A percentile compares a stretch with the other conserved stretches of the same genome.
Conservation (phyloP, 2,113 vertebrate species). For the Daubentonia madagascariensis region DNA sequence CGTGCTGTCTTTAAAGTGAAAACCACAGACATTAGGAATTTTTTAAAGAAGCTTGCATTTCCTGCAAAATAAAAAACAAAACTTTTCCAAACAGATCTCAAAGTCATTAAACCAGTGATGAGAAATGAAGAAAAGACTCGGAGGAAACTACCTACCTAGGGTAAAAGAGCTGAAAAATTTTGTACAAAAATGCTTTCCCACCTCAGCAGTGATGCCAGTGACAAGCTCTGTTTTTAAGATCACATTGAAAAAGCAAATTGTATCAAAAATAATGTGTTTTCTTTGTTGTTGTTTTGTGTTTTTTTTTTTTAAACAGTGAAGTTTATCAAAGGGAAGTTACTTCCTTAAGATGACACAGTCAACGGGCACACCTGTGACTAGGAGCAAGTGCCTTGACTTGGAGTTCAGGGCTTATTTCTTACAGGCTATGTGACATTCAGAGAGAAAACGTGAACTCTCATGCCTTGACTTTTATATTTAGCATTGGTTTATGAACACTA, state of each 20-base stretch:
- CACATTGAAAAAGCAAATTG: neutral
- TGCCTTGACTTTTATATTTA: neutral
- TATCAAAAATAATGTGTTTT: neutral
- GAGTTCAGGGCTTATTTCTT: neutral
- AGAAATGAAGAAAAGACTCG: neutral
- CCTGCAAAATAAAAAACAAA: neutral
- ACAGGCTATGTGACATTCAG: neutral
- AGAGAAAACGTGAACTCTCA: neutral
- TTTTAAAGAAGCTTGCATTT: neutral
- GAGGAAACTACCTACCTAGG: neutral
- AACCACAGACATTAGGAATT: neutral
- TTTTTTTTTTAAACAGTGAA: neutral
- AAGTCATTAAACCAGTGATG: neutral
- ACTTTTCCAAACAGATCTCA: neutral
- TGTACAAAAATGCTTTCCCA: neutral
- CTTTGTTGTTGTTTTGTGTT: no score
- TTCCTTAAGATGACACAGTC: neutral
- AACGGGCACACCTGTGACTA: accelerated
- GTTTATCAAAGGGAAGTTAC: neutral
- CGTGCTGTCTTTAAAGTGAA: neutral
- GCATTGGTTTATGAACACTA: neutral
- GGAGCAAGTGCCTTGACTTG: neutral
- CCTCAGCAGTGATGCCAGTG: neutral
- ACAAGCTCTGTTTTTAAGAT: neutral
- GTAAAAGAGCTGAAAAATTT: neutral